Evolutionary conservation across 23 tunicate species (phyloP), one percentile per base, ranked within the genome.

Genomic region (Halocynthia aurantium): DNA sequence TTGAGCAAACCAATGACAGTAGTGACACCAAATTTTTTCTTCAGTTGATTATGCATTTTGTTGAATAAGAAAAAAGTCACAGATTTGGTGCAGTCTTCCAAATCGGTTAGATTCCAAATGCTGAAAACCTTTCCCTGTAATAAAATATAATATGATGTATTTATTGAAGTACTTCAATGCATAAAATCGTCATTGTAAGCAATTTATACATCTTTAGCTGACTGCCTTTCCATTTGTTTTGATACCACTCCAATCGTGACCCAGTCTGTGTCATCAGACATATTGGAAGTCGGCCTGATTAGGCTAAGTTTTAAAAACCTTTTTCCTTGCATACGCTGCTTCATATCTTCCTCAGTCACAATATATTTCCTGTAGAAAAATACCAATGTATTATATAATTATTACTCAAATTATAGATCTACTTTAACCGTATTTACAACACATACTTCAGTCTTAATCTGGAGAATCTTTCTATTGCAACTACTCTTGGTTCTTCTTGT

Each of bases 191-290:
- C n/a, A 60, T 22, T 49, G 12, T 10, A 71, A 71, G 20, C 22
- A 18, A 18, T 68, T 68, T 79, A 18, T 80, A 86, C 94, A 83
- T 92, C 86, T 79, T 92, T 92, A 12, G 92, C 84, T 13, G 90
- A 72, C 68, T 92, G 98, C 8, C 93, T 92, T 52, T 92, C 88
- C 64, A 86, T 51, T 70, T 86, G 85, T 60, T 86, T 92, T 51
- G 88, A 81, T 57, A 92, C 87, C 5, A 85, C 87, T 11, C 89
- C 98, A 75, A 92, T 73, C 6, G 98, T 92, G 55, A 86, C 92
- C 98, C 98, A 92, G 62, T 92, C 98, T 0, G 53, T 78, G 40
- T 92, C 83, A 55, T 80, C 92, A 6, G 82, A 22, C 44, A 82
- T 40, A 52, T 78, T 86, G 75, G 75, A 61, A 5, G 88, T 82